These are phyloP conservation scores for Sitta carolinensis DNA, from an alignment of 2,797 vertebrate genomes.

Conservation along the genomic window DNA sequence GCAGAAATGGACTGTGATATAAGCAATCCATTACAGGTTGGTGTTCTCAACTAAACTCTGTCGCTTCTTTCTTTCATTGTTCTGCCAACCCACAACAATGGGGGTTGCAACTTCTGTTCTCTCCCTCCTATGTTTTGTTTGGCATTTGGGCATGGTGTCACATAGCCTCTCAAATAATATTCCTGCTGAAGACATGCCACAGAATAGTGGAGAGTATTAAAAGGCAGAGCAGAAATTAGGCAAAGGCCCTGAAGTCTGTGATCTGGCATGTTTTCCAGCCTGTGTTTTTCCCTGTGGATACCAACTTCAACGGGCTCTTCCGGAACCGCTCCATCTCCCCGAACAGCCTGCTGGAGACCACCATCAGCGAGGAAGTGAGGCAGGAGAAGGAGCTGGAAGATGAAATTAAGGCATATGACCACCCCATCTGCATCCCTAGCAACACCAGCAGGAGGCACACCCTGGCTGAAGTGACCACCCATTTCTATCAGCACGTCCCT, in stretches of 20 bases:
- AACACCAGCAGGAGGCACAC: conserved; percentile 91
- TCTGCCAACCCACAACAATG: background rate
- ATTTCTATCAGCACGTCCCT: conserved; percentile 85
- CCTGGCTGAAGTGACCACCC: conserved; percentile 88
- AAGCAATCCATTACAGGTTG: conserved; percentile 87
- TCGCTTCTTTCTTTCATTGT: background rate
- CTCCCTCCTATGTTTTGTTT: background rate
- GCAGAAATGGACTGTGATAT: conserved; percentile 88
- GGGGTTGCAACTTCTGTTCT: background rate
- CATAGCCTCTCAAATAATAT: background rate
- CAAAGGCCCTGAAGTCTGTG: background rate
- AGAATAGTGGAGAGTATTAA: background rate
- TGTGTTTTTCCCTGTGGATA: conserved; percentile 84
- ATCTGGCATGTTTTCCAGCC: conserved; percentile 59
- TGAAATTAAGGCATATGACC: conserved; percentile 73
- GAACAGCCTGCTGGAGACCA: conserved; percentile 89
- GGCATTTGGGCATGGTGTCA: background rate
- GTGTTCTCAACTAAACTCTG: background rate
- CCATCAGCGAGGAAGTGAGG: conserved; percentile 90
- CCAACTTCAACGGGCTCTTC: conserved; percentile 83
- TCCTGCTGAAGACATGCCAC: background rate
- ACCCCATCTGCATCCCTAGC: conserved; percentile 75
- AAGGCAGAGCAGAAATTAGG: background rate
- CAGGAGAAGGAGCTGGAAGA: conserved; percentile 86
- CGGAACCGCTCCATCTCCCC: conserved; percentile 90